Percentiles rank a stretch among this genome's conserved stretches.
phyloP scores from a whole-genome alignment of 2,113 vertebrate species.

The Podarcis cretensis region DNA sequence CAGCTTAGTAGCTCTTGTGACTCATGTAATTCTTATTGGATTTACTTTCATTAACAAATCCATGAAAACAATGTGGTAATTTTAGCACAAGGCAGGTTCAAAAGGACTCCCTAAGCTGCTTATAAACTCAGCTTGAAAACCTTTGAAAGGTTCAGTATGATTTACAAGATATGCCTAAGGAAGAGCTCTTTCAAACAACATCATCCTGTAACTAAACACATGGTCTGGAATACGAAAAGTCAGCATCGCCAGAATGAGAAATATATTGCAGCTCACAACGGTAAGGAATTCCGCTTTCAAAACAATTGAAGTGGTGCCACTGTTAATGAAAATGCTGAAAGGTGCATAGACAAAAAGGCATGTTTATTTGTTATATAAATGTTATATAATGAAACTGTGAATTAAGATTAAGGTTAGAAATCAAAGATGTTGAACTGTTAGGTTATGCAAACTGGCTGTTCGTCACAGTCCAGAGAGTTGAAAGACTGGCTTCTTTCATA shows the following conservation, averaged over 20 bases:
- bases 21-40: constrained; percentile 59
- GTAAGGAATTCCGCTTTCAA: constrained; percentile 28
- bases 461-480: background rate
- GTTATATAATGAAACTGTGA: too few relatives aligned
- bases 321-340: constrained; percentile 32
- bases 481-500: background rate
- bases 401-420: too few relatives aligned
- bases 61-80: constrained; percentile 73
- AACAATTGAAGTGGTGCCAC: background rate
- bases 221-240: background rate
- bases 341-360: constrained; percentile 23
- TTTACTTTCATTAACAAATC: constrained; percentile 67
- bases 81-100: constrained; percentile 72
- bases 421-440: background rate
- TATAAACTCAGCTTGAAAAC: constrained; percentile 49
- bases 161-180: constrained; percentile 12
- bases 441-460: background rate
- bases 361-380: background rate
- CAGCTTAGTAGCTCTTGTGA: constrained; percentile 55
- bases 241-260: constrained; percentile 6
- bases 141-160: constrained; percentile 49
- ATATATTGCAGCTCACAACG: constrained; percentile 1
- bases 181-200: background rate
- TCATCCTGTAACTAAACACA: constrained; percentile 10
- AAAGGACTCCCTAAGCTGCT: constrained; percentile 73